Base-by-base conservation (phyloP, 2,888 invertebrate species). In the Erebia ligea region DNA sequence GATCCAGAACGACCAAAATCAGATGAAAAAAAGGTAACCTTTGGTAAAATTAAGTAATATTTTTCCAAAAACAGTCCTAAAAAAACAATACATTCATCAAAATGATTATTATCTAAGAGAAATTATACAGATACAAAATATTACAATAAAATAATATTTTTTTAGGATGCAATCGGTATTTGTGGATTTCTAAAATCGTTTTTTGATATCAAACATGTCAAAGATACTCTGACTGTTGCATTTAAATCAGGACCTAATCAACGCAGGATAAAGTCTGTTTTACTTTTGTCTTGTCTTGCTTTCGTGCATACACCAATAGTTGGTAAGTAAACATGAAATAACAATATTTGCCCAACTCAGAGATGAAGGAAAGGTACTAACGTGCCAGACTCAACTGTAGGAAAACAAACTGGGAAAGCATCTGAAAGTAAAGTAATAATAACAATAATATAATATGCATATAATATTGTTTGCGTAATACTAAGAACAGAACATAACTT, bases 141-240 rank as follows among this genome's bases (percentile, higher is more conserved):
- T 10, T 19, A 1, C 9, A 17, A 10, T 54, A 54, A 54, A 54
- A 17, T 17, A 52, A 52, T n/a, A 52, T 72, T 57, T 57, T 67
- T 64, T 77, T 73, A 79, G 78, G 73, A 76, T 17, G 59, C 70
- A 34, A 62, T 69, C 50, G 68, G 67, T 69, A 50, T 73, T 42
- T 74, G 66, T 67, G 75, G 71, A 70, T 90, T 86, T 76, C 78
- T 91, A 1, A 90, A 86, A 84, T 85, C 87, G 71, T 94, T 95
- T 80, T 94, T 94, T 78, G 89, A 94, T 81, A 77, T 92, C 42
- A 87, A 88, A 78, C 94, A 94, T 78, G 91, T 94, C 40, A 89
- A 85, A 72, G 92, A 94, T 65, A 94, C 94, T 1, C 79, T 94
- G 4, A 83, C 85, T 59, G 92, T 94, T 1, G 93, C 92, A 63